phyloP scores from a whole-genome alignment of 2,797 vertebrate genomes.

The Glyptemys insculpta region DNA sequence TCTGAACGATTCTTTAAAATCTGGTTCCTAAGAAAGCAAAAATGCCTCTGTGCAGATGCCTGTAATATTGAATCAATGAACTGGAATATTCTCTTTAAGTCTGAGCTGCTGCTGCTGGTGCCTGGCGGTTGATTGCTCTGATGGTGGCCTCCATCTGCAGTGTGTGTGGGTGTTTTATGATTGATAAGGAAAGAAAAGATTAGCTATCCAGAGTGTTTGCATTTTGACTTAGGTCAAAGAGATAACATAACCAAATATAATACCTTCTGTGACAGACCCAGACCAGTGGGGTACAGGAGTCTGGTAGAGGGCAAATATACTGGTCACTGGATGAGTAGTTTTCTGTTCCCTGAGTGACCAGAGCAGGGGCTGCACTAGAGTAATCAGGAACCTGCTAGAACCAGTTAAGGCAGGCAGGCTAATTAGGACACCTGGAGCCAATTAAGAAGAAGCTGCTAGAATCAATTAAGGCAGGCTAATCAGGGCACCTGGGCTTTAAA shows the following conservation, averaged over 20 bases:
- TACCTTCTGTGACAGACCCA: neutral
- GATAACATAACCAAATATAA: neutral
- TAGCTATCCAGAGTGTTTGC: neutral
- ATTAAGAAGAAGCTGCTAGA: too few relatives aligned
- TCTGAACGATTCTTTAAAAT: rapidly evolving
- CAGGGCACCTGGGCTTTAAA: too few relatives aligned
- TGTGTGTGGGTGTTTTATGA: neutral
- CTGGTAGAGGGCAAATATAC: too few relatives aligned
- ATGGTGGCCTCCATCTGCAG: neutral
- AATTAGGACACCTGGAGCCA: too few relatives aligned
- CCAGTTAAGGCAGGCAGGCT: too few relatives aligned
- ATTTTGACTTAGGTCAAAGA: neutral
- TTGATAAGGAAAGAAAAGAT: neutral
- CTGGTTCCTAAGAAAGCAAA: neutral
- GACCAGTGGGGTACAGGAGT: too few relatives aligned
- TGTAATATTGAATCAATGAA: neutral
- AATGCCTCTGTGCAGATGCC: neutral
- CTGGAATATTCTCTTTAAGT: neutral
- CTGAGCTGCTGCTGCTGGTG: neutral
- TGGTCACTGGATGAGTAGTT: too few relatives aligned
- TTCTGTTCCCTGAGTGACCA: too few relatives aligned
- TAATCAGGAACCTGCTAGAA: too few relatives aligned
- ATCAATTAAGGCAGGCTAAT: too few relatives aligned
- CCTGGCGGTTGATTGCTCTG: neutral
- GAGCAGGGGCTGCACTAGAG: too few relatives aligned